Conservation (phyloP, 1,140 invertebrate genomes). For the Zophobas atratus region DNA sequence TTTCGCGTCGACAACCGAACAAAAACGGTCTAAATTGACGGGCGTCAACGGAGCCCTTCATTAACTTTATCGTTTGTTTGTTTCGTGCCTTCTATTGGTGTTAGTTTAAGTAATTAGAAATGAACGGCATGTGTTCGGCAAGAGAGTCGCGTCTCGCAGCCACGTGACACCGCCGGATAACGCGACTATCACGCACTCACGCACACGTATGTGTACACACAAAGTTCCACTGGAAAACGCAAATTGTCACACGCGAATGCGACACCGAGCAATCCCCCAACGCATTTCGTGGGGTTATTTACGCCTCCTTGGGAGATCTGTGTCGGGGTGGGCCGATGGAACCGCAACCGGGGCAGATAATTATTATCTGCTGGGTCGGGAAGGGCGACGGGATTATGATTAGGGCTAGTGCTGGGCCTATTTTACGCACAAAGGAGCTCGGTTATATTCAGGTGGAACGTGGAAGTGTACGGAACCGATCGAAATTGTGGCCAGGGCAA, state of each 20-base stretch:
- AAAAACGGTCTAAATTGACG: constrained; percentile 28
- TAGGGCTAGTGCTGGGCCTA: constrained; percentile 28
- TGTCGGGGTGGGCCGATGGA: constrained; percentile 4
- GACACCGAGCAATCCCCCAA: constrained; percentile 18
- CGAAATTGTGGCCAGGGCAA: too few species aligned
- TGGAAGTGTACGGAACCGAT: too few species aligned
- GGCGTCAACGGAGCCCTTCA: constrained; percentile 29
- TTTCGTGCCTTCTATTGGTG: constrained; percentile 40
- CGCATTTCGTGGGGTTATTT: constrained; percentile 7
- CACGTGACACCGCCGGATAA: constrained; percentile 30
- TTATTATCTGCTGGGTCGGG: constrained; percentile 39
- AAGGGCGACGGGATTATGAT: constrained; percentile 41
- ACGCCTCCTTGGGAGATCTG: constrained; percentile 5
- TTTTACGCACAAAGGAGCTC: constrained; percentile 29
- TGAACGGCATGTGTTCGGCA: constrained; percentile 27
- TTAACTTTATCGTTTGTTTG: constrained; percentile 38
- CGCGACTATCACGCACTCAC: constrained; percentile 35
- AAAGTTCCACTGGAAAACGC: constrained; percentile 28
- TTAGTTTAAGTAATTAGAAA: constrained; percentile 41
- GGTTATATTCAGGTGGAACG: too few species aligned
- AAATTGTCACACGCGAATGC: constrained; percentile 47
- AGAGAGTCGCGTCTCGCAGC: constrained; percentile 18
- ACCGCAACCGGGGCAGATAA: constrained; percentile 35
- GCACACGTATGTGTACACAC: constrained; percentile 14
- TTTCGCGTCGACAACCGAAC: constrained; percentile 28